Percentiles rank a stretch among this genome's conserved stretches.
These are phyloP conservation scores for Nothobranchius kuhntae DNA, from an alignment of 2,113 vertebrate species.

Conservation along the genomic window DNA sequence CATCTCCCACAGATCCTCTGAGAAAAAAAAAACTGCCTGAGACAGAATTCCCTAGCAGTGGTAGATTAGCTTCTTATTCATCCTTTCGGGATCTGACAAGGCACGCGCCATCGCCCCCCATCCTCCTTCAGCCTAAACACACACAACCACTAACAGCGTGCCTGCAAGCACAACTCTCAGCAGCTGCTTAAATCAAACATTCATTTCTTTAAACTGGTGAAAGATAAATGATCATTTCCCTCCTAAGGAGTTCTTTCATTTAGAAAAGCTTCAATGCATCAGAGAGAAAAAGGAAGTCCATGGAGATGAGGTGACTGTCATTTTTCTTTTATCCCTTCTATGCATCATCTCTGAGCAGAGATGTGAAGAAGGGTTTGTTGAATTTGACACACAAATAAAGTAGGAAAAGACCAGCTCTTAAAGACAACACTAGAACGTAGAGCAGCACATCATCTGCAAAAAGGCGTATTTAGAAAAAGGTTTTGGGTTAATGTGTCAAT, in stretches of 20 bases:
- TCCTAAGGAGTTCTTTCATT: constrained; percentile 30
- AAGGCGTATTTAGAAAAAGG: neutral
- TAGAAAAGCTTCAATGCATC: constrained; percentile 10
- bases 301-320: constrained; percentile 29
- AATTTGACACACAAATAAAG: neutral
- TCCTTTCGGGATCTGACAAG: constrained; percentile 68
- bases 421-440: neutral
- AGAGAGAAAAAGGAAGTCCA: constrained; percentile 44
- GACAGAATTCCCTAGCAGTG: constrained; percentile 66
- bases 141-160: constrained; percentile 33
- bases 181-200: constrained; percentile 56
- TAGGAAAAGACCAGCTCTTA: neutral
- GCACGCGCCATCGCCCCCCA: constrained; percentile 25
- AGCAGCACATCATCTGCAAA: constrained; percentile 17
- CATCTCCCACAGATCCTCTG: constrained; percentile 48
- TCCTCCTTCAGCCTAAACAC: constrained; percentile 38
- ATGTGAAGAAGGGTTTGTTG: neutral
- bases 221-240: constrained; percentile 49
- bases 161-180: constrained; percentile 28
- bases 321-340: constrained; percentile 13
- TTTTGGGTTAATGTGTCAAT: constrained; percentile 38
- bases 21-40: constrained; percentile 45
- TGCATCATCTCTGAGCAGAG: constrained; percentile 11
- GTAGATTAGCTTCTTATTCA: constrained; percentile 74
- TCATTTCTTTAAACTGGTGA: constrained; percentile 51